Base-by-base conservation (phyloP, 2,797 vertebrate species). In the Petrocephalus schoutedeni region DNA sequence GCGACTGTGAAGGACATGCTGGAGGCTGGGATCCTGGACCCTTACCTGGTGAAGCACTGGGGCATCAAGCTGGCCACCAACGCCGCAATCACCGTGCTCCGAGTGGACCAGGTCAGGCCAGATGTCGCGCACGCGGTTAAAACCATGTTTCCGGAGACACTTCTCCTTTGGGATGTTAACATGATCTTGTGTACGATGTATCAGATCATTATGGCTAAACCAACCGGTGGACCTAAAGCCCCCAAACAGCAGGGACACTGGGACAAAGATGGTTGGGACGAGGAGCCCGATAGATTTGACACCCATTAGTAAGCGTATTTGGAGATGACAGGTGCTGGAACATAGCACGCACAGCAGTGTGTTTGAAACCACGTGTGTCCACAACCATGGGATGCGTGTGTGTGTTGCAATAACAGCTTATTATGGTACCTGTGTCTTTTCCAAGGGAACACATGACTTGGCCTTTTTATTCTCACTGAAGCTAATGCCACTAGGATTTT, bases 141-240 rank as follows among this genome's bases (percentile, higher is more conserved):
- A 58, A 41, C 45, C 58, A 41, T 36, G 61, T 64, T 59, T 49
- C 49, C 7, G 8, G 12, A 4, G 80, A 64, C 21, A 0, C 28
- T 45, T 54, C 59, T 86, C 23, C 8, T 88, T 51, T 45, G 56
- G 14, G 56, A 41, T 54, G 56, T 61, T 89, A 80, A 87, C 19
- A 1, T 36, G 4, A 12, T 82, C 9, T 87, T 86, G 80, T 89
- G 88, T 87, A 10, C 64, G 45, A 67, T 54, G 71, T 93, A 90
- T 91, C 94, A 98, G 97, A 97, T 98, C 95, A 98, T 98, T 95
- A 97, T 98, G 98, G 97, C 97, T 94, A 98, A 98, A 92, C 89
- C 97, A 94, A 96, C 97, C 93, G 97, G 97, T 80, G 97, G 97
- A 94, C 97, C 98, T 91, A 97, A 93, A 91, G 91, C 94, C 92